A percentile compares a stretch with the other conserved stretches of the same genome.
Evolutionary conservation across 1,140 invertebrate species (phyloP).

Genomic region (Cepaea nemoralis): DNA sequence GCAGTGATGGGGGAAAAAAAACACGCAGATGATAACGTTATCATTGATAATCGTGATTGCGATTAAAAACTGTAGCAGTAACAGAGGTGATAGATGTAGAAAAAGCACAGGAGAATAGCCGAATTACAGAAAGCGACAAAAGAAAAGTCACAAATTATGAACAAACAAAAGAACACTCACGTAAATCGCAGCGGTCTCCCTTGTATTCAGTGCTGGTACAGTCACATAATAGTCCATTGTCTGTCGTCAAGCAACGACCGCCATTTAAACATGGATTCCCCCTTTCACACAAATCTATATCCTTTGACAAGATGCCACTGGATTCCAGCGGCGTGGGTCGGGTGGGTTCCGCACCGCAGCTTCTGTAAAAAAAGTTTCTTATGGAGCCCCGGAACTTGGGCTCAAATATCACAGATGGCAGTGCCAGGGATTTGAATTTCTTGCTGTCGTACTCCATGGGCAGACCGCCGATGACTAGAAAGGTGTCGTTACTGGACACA

Average conservation of each 20-base stretch:
- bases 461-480: slow-evolving; percentile 64
- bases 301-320: slow-evolving; percentile 75
- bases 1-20: too few species aligned
- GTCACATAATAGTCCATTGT: slow-evolving; percentile 92
- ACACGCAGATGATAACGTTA: too few species aligned
- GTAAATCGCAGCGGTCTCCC: slow-evolving; percentile 93
- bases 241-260: slow-evolving; percentile 93
- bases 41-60: too few species aligned
- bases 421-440: slow-evolving; percentile 52
- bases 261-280: slow-evolving; percentile 92
- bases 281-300: slow-evolving; percentile 84
- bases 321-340: slow-evolving; percentile 53
- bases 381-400: slow-evolving; percentile 61
- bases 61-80: too few species aligned
- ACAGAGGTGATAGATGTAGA: too few species aligned
- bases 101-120: too few species aligned
- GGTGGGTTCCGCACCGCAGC: slow-evolving; percentile 55
- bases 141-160: too few species aligned
- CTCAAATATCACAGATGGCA: slow-evolving; percentile 59
- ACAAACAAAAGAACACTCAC: too few species aligned
- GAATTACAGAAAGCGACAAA: too few species aligned
- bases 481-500: slow-evolving; percentile 38
- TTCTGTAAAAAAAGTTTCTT: slow-evolving; percentile 62
- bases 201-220: slow-evolving; percentile 91
- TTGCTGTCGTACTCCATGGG: slow-evolving; percentile 71